Evolutionary conservation across 2,113 vertebrate genomes (phyloP), one percentile per base, ranked within the genome.

Genomic region (Lonchura striata): DNA sequence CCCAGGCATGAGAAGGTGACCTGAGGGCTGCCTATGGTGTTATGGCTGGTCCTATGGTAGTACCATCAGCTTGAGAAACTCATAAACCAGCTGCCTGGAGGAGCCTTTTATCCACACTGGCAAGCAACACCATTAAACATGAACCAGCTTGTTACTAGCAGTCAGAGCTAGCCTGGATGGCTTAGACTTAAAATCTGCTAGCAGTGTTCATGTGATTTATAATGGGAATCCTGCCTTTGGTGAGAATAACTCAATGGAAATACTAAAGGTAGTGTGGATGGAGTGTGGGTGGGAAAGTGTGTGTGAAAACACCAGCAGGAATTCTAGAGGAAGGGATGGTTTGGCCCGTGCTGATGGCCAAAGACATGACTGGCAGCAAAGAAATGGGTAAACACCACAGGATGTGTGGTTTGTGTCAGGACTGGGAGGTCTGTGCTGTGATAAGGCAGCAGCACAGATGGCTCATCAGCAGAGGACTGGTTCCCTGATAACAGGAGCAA

Each of bases 401-500:
- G 82, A 39, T 88, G 82, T 65, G 68, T 94, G 88, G 79, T 82
- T 94, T 92, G 25, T 0, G 2, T 92, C 79, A 83, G 64, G 76
- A 65, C 75, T 42, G 22, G 79, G 88, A 85, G 71, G 71, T 60
- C 94, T 93, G 84, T 35, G 46, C 80, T 88, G 82, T 57, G 96
- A 92, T 95, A 93, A 94, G 85, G 61, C 70, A 15, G 2, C 63
- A 42, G 78, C 82, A 92, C 94, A 95, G 85, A 93, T 96, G 92
- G 90, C 79, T 94, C 42, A 53, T 90, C 28, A 18, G 66, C 80
- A 39, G 61, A 80, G 79, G 83, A 72, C 79, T 71, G 50, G 14
- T 46, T 88, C 42, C 61, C 85, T 88, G 94, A 93, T 95, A 94
- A 86, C 1, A 0, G 41, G 31, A 90, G 70, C 70, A 57, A 12